Evolutionary conservation across 2,888 invertebrate genomes (phyloP), one percentile per base, ranked within the genome.

Genomic region (Cephonodes hylas): DNA sequence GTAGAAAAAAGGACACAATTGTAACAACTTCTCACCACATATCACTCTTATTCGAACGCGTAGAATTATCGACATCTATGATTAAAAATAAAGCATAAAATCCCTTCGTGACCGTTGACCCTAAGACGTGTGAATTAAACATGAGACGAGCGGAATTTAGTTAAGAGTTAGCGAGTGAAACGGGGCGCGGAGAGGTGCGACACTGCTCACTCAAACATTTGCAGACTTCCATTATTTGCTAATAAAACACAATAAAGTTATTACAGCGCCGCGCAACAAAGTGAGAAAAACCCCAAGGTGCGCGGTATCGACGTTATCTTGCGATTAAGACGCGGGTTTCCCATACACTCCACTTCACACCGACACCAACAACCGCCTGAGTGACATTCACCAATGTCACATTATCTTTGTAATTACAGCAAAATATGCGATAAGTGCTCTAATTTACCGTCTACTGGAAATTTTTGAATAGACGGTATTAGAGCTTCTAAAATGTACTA

Each of bases 281-380:
- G 62, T 48, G 60, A 27, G 38, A 77, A 80, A 85, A 84, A 80
- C 77, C 83, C 79, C 68, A 63, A 70, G 73, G 73, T 68, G 72
- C 63, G 64, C 69, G 76, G 73, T 78, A 80, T 62, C 72, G 65
- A 71, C 63, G 31, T 38, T 60, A 60, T 60, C 60, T 53, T 42
- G 38, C 42, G 60, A 60, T 60, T 60, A 60, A 38, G 48, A 25
- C 3, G 13, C 63, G 74, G 74, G 74, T 70, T 74, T 74, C 74
- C 68, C 74, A 46, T 60, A 38, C 46, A 5, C 18, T 48, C 20
- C 23, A 15, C n/a, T 13, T 20, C 27, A 25, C 22, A 15, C 20
- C 15, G 7, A 45, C 20, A 25, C 46, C 15, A 38, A 38, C 38
- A 38, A n/a, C 13, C n/a, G 38, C 10, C 5, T n/a, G 38, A 38